These are phyloP conservation scores for Asarcornis scutulata DNA, from an alignment of 2,113 vertebrate species.

Conservation along the genomic window DNA sequence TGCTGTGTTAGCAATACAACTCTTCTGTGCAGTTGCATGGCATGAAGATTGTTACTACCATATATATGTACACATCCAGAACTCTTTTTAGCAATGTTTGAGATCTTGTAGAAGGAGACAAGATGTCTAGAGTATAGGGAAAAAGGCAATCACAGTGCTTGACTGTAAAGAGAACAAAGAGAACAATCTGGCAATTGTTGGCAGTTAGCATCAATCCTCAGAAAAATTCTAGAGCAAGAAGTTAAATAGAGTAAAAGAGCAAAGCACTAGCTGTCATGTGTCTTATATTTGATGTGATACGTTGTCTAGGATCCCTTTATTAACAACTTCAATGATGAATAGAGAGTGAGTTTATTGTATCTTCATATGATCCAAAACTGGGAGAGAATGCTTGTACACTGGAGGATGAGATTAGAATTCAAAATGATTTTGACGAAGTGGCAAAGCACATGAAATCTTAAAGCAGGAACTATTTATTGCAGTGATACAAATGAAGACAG, in stretches of 20 bases:
- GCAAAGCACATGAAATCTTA: neutral
- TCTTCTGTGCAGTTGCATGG: neutral
- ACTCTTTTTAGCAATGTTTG: neutral
- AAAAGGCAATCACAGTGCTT: neutral
- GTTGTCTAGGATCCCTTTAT: conserved; percentile 5
- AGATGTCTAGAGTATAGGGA: neutral
- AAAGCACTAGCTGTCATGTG: neutral
- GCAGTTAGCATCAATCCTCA: conserved; percentile 26
- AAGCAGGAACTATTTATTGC: conserved; percentile 14
- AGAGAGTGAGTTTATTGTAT: neutral
- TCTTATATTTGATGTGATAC: neutral
- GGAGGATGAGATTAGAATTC: neutral
- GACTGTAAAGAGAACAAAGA: conserved; percentile 15
- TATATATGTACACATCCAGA: neutral
- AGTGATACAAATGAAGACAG: neutral
- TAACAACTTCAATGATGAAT: conserved; percentile 7
- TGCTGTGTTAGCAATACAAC: neutral
- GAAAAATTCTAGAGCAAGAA: conserved; percentile 32
- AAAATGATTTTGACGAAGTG: neutral
- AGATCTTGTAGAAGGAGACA: neutral
- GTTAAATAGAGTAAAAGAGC: neutral
- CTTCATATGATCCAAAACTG: neutral
- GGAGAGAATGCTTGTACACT: neutral
- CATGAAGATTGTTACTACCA: neutral
- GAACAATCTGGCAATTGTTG: neutral